A percentile compares a stretch with the other conserved stretches of the same genome.
Evolutionary conservation across 2,888 invertebrate species (phyloP).

Genomic region (Pyralis farinalis): DNA sequence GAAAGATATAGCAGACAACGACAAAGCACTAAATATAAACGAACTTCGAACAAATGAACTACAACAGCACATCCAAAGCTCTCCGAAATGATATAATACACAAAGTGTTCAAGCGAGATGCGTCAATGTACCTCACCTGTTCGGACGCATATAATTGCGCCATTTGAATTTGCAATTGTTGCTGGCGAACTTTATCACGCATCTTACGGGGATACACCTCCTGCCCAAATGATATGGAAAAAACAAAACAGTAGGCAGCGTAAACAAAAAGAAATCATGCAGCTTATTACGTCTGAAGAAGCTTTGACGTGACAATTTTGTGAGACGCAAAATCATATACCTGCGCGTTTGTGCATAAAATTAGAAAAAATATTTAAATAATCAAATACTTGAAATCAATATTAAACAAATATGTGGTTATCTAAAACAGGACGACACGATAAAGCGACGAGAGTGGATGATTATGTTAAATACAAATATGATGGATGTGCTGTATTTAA

Average conservation of each 20-base stretch:
- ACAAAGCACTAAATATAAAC: slow-evolving; percentile 42
- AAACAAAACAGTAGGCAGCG: slow-evolving; percentile 79
- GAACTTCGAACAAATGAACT: slow-evolving; percentile 45
- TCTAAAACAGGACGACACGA: slow-evolving; percentile 64
- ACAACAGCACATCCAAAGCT: slow-evolving; percentile 80
- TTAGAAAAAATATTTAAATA: slow-evolving; percentile 33
- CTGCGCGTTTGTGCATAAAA: slow-evolving; percentile 41
- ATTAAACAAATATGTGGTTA: slow-evolving; percentile 53
- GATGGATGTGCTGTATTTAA: slow-evolving; percentile 69
- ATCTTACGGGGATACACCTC: slow-evolving; percentile 91
- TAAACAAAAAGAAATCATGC: slow-evolving; percentile 78
- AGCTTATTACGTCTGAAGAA: slow-evolving; percentile 55
- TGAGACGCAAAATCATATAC: slow-evolving; percentile 40
- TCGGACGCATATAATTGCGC: slow-evolving; percentile 79
- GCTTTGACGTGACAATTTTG: slow-evolving; percentile 42
- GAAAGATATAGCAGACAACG: slow-evolving; percentile 44
- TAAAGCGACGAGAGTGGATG: slow-evolving; percentile 51
- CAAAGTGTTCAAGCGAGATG: slow-evolving; percentile 63
- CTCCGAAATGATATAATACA: slow-evolving; percentile 53
- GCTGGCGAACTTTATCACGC: slow-evolving; percentile 88
- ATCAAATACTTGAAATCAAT: slow-evolving; percentile 40
- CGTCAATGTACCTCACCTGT: slow-evolving; percentile 76
- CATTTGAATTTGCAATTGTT: slow-evolving; percentile 82
- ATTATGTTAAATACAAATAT: slow-evolving; percentile 54
- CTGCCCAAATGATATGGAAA: slow-evolving; percentile 83